Conservation (phyloP, 2,888 invertebrate genomes). For the Nematopogon swammerdamellus region DNA sequence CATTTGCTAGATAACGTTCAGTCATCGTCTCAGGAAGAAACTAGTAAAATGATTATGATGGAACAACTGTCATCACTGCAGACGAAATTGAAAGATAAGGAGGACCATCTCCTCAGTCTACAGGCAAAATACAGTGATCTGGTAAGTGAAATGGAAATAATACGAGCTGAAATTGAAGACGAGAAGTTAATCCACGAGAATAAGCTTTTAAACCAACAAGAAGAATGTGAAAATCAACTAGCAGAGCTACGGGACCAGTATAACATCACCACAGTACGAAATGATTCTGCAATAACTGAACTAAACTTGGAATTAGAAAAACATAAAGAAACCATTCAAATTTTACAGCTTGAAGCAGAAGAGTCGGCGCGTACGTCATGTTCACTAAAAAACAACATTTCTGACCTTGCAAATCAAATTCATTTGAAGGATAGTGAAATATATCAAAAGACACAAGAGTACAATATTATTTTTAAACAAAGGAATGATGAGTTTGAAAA, state of each 20-base stretch:
- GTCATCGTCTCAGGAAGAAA: slow-evolving; percentile 44
- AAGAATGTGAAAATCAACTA: slow-evolving; percentile 40
- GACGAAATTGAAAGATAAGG: slow-evolving; percentile 42
- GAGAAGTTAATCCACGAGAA: slow-evolving; percentile 41
- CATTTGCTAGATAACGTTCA: slow-evolving; percentile 42
- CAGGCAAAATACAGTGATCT: slow-evolving; percentile 41
- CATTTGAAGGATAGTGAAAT: slow-evolving; percentile 37
- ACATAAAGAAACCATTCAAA: slow-evolving; percentile 20
- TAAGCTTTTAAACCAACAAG: slow-evolving; percentile 38
- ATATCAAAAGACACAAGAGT: slow-evolving; percentile 38
- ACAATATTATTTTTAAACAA: slow-evolving; percentile 26
- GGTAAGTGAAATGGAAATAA: slow-evolving; percentile 34
- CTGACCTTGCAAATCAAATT: slow-evolving; percentile 27
- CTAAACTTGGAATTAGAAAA: slow-evolving; percentile 19
- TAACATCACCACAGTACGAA: no score
- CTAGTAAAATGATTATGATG: slow-evolving; percentile 33
- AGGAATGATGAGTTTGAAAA: slow-evolving; percentile 43
- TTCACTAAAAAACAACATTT: slow-evolving; percentile 20
- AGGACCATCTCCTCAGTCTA: slow-evolving; percentile 33
- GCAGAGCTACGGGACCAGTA: slow-evolving; percentile 24
- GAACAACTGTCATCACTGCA: slow-evolving; percentile 41
- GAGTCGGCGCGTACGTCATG: slow-evolving; percentile 23
- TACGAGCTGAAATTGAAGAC: slow-evolving; percentile 45
- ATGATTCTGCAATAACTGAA: slow-evolving; percentile 22
- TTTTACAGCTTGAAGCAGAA: slow-evolving; percentile 9